phyloP scores from a whole-genome alignment of 2,797 vertebrate species.

The Anabacerthia variegaticeps region DNA sequence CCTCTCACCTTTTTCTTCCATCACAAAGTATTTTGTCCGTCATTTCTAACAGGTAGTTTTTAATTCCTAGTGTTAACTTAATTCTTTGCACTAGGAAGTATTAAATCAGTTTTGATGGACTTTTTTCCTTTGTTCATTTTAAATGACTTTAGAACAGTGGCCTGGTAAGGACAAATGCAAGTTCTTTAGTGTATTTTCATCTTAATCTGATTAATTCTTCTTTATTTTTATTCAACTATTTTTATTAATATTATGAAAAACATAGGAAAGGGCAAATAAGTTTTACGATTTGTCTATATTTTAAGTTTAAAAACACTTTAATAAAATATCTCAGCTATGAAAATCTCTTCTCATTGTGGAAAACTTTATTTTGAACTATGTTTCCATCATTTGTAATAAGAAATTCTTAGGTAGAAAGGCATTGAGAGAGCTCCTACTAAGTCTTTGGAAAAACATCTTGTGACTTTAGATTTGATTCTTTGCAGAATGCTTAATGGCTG shows the following conservation, averaged over 20 bases:
- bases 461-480: neutral
- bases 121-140: neutral
- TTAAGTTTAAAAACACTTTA: neutral
- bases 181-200: neutral
- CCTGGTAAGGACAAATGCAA: neutral
- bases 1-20: neutral
- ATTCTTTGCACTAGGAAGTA: neutral
- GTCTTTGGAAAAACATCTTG: neutral
- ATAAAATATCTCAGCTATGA: neutral
- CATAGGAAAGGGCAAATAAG: neutral
- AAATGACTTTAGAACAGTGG: neutral
- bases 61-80: neutral
- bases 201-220: neutral
- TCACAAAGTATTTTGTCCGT: neutral
- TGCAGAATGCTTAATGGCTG: neutral
- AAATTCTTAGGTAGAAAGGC: neutral
- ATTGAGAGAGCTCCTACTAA: neutral
- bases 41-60: neutral
- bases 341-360: neutral
- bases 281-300: neutral
- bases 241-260: neutral
- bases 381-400: neutral
- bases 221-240: neutral
- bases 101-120: neutral
- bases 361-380: neutral